Conservation (phyloP, 2,797 vertebrate genomes). For the Lithobates pipiens region DNA sequence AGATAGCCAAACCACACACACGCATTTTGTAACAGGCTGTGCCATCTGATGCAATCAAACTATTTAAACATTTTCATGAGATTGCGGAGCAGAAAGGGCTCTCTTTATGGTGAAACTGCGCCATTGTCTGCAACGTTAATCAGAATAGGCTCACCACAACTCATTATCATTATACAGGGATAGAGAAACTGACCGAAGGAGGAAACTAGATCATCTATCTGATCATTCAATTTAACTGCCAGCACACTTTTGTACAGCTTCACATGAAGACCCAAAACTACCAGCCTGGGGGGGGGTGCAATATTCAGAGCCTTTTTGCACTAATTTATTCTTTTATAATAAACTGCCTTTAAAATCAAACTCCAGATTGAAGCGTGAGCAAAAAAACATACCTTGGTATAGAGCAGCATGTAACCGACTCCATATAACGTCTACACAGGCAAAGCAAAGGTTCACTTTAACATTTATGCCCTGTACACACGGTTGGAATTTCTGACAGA, state of each 20-base stretch:
- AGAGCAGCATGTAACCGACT: no score
- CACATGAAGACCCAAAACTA: background rate
- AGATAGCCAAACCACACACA: constrained; percentile 26
- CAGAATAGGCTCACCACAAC: background rate
- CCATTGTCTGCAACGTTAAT: background rate
- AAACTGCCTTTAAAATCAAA: no score
- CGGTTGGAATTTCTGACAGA: no score
- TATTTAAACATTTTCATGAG: constrained; percentile 13
- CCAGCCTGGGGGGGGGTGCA: background rate
- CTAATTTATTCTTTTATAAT: background rate
- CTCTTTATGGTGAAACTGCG: background rate
- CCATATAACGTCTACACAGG: no score
- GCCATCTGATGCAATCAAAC: constrained; percentile 30
- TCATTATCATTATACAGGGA: background rate
- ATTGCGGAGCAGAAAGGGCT: background rate
- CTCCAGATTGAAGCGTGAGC: no score
- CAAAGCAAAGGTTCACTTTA: no score
- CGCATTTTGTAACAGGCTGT: background rate
- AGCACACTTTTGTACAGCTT: background rate
- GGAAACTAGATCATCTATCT: constrained; percentile 1
- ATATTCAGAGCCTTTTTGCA: background rate
- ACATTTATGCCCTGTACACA: no score
- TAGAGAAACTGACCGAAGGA: background rate
- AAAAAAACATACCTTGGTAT: no score
- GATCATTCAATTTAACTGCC: background rate